Evolutionary conservation across 2,888 invertebrate species (phyloP), one percentile per base, ranked within the genome.

Genomic region (Saturnia japonica): DNA sequence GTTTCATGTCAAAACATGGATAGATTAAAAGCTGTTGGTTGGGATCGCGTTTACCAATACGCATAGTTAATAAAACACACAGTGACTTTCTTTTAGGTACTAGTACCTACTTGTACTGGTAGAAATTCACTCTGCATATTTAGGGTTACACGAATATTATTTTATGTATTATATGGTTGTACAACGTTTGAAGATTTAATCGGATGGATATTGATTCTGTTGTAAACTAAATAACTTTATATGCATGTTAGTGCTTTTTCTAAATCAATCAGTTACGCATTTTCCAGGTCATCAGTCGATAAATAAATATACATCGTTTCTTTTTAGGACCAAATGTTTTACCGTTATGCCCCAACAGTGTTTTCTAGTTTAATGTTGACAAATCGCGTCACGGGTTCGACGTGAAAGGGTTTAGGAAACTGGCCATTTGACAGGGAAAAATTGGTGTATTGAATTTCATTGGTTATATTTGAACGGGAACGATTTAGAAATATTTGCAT

Each of bases 351-450:
- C 68, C 77, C 73, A 81, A 73, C 71, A 72, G 76, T 70, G 66
- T 78, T 78, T 57, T 66, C 73, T 77, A 64, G 75, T 75, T 70
- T 75, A 75, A 77, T 77, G 72, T 77, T 80, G 78, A 80, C 71
- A 77, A 79, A 81, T 74, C 72, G 77, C 76, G 76, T 82, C 79
- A 82, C 78, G 79, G 68, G 68, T 62, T 42, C 67, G 22, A 28
- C 43, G 70, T 28, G 43, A 74, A 73, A 71, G 76, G 77, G 76
- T 72, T 72, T 60, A 60, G 57, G 25, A 60, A 60, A 60, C 57
- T 4, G 28, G 28, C 25, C 28, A 4, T 60, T 60, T 60, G 57
- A 60, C 28, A 60, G 25, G 57, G 57, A 60, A 60, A 60, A 28
- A 60, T 60, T 28, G 57, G 25, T 60, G 57, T 28, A 51, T 51